These are phyloP conservation scores for Drosophila aff. DNA, from an alignment of 1,140 invertebrate genomes.

Conservation along the genomic window DNA sequence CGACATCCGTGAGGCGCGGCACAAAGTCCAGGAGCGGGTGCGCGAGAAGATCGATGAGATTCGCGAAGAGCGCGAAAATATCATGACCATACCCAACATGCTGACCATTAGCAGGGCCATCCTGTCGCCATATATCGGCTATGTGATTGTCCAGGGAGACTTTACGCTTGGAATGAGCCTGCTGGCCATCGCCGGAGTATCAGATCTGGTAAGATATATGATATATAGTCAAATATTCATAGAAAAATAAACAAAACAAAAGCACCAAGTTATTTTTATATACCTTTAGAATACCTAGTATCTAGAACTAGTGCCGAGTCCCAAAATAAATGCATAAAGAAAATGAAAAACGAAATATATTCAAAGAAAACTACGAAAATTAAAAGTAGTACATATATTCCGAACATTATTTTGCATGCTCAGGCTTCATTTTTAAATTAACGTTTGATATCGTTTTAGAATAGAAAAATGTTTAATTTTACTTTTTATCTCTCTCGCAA, in stretches of 20 bases:
- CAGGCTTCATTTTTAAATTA: background rate
- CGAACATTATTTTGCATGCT: background rate
- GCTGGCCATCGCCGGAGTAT: slow-evolving; percentile 91
- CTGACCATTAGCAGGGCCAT: slow-evolving; percentile 93
- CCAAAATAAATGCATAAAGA: slow-evolving; percentile 4
- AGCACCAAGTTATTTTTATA: background rate
- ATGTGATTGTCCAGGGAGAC: slow-evolving; percentile 91
- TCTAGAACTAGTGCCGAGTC: background rate
- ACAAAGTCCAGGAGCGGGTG: slow-evolving; percentile 87
- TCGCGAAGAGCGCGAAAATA: slow-evolving; percentile 92
- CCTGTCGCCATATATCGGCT: slow-evolving; percentile 94
- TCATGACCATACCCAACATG: slow-evolving; percentile 96
- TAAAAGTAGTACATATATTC: background rate
- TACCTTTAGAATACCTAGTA: background rate
- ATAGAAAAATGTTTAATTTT: no score
- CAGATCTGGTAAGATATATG: slow-evolving; percentile 90
- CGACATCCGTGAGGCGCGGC: slow-evolving; percentile 89
- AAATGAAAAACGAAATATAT: background rate
- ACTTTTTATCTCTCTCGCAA: slow-evolving; percentile 84
- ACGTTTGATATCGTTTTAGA: background rate
- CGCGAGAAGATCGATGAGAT: slow-evolving; percentile 89
- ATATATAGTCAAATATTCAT: background rate
- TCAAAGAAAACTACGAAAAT: background rate
- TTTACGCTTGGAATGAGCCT: slow-evolving; percentile 91
- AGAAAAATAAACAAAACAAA: background rate